Base-by-base conservation (phyloP, 2,797 vertebrate genomes). In the Anolis apletophallus region DNA sequence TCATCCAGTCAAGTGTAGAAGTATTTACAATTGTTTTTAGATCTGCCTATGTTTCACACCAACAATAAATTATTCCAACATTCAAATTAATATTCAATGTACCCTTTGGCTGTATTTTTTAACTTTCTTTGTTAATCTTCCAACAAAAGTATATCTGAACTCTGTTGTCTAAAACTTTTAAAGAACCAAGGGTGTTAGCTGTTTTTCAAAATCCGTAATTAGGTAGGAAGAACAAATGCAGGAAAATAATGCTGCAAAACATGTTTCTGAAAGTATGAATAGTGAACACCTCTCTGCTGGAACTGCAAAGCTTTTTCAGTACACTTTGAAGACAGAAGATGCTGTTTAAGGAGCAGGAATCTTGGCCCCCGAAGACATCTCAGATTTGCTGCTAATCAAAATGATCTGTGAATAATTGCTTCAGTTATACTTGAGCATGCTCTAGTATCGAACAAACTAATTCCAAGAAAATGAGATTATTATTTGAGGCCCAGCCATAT, bases 391-490 rank as follows among this genome's bases (percentile, higher is more conserved):
- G 81, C 64, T 88, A 87, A 80, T 80, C 26, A 75, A 72, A 75
- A 83, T 80, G 59, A 75, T 83, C 71, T n/a, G 16, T 80, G 85
- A 80, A 75, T 86, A 86, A 84, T 84, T 86, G 81, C 50, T 26
- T 34, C 76, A 69, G n/a, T 50, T 83, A 80, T 67, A 73, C 50
- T 82, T 72, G 78, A 88, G 26, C 80, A 80, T 83, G 50, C 59
- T 89, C 83, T 55, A 85, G 80, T 85, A 77, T 87, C 87, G 54
- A 87, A 13, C 52, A 85, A 86, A 40, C 13, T 73, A 21, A 59
- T 84, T 92, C 84, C 83, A 54, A 71, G 76, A 71, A 87, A 79
- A 29, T 46, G 23, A 8, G 81, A 67, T 74, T 88, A 92, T 92
- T 92, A 90, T 90, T 93, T 52, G 79, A 79, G 26, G 19, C 9